Base-by-base conservation (phyloP, 2,113 vertebrate species). In the Petrocephalus zakoni region DNA sequence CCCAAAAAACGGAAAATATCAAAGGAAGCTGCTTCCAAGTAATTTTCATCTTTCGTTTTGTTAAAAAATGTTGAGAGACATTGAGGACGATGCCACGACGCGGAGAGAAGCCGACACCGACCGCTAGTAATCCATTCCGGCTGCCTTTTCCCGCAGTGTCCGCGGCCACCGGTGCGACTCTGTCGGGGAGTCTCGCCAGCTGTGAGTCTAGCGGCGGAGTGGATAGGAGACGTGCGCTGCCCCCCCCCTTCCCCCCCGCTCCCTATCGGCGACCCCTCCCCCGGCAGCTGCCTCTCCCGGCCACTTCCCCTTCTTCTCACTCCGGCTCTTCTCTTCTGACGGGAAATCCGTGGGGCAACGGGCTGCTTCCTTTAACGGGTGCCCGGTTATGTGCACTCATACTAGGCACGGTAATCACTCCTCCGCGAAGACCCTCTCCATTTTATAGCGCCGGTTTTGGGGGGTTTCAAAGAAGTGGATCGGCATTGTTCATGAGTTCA, bases 21-120 rank as follows among this genome's bases (percentile, higher is more conserved):
- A 97, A 95, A 95, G 97, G 94, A 95, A 99, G 95, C 94, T 97
- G 97, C 93, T 94, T 95, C 94, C 95, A 94, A 94, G 95, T 97
- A 97, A 97, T 97, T 97, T 97, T 97, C 98, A 99, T 99, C 96
- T 98, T 97, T 78, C 72, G 96, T 94, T 96, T 93, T 94, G 91
- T 96, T 96, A 94, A 92, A 92, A 94, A 96, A 94, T 95, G 94
- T 94, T 95, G 95, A 96, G 95, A 97, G 95, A 94, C 97, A 98
- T 98, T 91, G 96, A 97, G 95, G 94, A 94, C 93, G 93, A 94
- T 92, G 89, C 86, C 93, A 91, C 92, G 42, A 93, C 92, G 91
- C 90, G 49, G 72, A 91, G 88, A 85, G 1, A 53, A 0, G 75
- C 51, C n/a, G 1, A 87, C 85, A 89, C 85, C 87, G 90, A 64